These are phyloP conservation scores for Steinernema khuongi DNA, from an alignment of 1,140 invertebrate genomes.

Conservation along the genomic window DNA sequence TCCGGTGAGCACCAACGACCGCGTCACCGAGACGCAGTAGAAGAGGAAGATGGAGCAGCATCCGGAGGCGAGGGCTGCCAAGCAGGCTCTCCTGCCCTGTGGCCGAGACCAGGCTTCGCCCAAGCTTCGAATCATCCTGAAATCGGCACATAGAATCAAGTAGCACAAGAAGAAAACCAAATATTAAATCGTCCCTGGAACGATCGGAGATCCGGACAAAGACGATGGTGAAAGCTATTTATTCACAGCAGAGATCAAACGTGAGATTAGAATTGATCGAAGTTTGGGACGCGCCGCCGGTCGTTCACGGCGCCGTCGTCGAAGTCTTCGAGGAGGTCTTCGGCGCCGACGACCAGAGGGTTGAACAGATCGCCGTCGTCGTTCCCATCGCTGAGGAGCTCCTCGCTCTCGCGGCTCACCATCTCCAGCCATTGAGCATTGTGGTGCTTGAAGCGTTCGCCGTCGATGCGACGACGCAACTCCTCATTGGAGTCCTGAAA, in stretches of 20 bases:
- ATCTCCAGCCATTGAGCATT: constrained; percentile 96
- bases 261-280: background rate
- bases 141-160: background rate
- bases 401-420: constrained; percentile 63
- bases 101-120: background rate
- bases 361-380: constrained; percentile 7
- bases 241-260: constrained; percentile 11
- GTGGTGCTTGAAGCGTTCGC: constrained; percentile 88
- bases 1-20: constrained; percentile 48
- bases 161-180: background rate
- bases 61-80: background rate
- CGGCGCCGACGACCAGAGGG: background rate
- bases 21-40: constrained; percentile 44
- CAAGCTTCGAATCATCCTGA: constrained; percentile 12
- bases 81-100: background rate
- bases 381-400: constrained; percentile 20
- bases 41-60: constrained; percentile 42
- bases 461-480: constrained; percentile 70
- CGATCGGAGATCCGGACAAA: background rate
- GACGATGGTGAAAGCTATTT: background rate
- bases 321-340: background rate
- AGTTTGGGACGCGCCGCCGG: background rate
- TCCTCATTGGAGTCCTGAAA: constrained; percentile 74
- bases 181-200: background rate
- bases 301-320: background rate